Evolutionary conservation across 1,140 invertebrate genomes (phyloP).

Genomic region (Diachasma alloeum): DNA sequence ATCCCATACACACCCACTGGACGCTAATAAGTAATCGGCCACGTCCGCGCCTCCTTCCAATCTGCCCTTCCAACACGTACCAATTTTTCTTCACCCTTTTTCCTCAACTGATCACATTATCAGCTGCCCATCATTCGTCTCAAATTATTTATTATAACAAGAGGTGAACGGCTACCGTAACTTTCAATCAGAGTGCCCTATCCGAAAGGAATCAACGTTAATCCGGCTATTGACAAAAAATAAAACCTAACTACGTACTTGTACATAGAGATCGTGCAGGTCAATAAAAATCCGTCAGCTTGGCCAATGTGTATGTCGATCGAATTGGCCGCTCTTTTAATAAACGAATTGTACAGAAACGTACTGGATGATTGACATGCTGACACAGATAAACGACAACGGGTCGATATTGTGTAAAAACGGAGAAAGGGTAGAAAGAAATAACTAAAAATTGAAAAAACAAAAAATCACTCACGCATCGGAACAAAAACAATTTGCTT

Average conservation of each 20-base stretch:
- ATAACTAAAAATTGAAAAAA: neutral
- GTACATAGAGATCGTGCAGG: neutral
- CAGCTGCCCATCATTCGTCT: neutral
- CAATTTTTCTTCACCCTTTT: neutral
- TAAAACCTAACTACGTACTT: no score
- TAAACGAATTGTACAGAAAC: slow-evolving; percentile 22
- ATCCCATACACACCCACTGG: slow-evolving; percentile 25
- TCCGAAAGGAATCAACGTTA: no score
- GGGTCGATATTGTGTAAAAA: neutral
- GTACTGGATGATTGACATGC: slow-evolving; percentile 23
- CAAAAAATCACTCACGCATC: slow-evolving; percentile 30
- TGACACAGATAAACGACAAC: slow-evolving; percentile 33
- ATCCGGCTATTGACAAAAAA: no score
- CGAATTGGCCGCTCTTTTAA: slow-evolving; percentile 15
- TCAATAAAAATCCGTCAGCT: neutral
- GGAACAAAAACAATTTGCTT: slow-evolving; percentile 21
- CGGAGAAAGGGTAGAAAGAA: neutral
- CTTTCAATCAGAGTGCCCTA: no score
- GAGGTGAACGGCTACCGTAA: no score
- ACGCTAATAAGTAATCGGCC: slow-evolving; percentile 36
- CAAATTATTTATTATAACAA: no score
- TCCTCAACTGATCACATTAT: neutral
- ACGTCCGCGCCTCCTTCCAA: neutral
- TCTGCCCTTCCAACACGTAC: slow-evolving; percentile 11
- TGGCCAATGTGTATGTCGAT: neutral